Conservation (phyloP, 2,113 vertebrate genomes). For the Cyphomyrus plagiostoma region DNA sequence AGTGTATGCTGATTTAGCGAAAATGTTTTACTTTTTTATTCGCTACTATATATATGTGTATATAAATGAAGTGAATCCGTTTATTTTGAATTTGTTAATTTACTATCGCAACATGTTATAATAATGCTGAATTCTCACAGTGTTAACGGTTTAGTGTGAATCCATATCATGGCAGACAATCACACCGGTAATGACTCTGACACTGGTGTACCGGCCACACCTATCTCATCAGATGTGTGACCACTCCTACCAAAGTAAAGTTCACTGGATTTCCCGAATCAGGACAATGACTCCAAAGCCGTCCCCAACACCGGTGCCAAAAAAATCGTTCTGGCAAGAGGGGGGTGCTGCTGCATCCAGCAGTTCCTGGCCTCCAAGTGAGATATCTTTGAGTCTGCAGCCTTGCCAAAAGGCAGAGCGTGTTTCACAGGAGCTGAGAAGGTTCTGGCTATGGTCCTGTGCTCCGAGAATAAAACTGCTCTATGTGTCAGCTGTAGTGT, state of each 20-base stretch:
- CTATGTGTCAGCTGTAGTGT: conserved; percentile 36
- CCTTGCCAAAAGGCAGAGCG: conserved; percentile 41
- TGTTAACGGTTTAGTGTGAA: too few species aligned
- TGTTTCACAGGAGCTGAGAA: conserved; percentile 22
- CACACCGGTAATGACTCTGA: too few species aligned
- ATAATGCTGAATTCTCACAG: too few species aligned
- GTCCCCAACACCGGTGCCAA: conserved; percentile 24
- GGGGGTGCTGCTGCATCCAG: conserved; percentile 56
- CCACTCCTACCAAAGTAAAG: conserved; percentile 51
- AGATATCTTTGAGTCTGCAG: conserved; percentile 45
- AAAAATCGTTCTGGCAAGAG: conserved; percentile 30
- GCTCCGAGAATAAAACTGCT: conserved; percentile 33
- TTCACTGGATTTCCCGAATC: conserved; percentile 64
- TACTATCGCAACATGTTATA: too few species aligned
- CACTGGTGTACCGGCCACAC: too few species aligned
- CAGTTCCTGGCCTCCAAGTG: conserved; percentile 36
- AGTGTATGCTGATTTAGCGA: too few species aligned
- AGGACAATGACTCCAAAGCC: conserved; percentile 35
- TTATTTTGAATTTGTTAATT: too few species aligned
- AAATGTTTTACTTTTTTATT: too few species aligned
- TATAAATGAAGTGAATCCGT: too few species aligned
- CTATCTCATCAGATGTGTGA: conserved; percentile 69
- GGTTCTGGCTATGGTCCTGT: conserved; percentile 41
- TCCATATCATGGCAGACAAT: too few species aligned
- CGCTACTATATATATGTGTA: too few species aligned